Evolutionary conservation across 2,113 vertebrate species (phyloP), one percentile per base, ranked within the genome.

Genomic region (Pseudonaja textilis): DNA sequence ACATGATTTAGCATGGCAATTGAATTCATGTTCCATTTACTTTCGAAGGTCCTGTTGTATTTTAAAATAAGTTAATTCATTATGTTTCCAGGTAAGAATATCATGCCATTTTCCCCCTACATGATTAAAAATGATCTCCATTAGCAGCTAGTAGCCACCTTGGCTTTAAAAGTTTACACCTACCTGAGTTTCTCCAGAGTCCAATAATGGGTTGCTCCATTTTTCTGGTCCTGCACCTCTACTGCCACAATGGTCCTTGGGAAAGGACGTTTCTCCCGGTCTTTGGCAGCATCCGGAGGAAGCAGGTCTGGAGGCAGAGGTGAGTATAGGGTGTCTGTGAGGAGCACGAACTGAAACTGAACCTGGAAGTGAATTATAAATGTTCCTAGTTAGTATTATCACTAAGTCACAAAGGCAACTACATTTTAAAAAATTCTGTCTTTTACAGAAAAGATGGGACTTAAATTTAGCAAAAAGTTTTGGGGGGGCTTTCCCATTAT

Each of bases 311-410:
- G 98, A 12, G 99, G 98, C 85, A 99, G 98, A 0, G 99, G 99
- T 0, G 99, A 99, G 97, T 99, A 99, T 12, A 99, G 97, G 0
- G 99, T 99, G 97, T 99, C 99, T 0, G 99, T 99, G 94, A 99
- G 98, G 93, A 99, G 98, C 87, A 99, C 98, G 0, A 99, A 99
- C 98, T 99, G 99, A 97, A 99, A 99, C 98, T 99, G 99, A n/a
- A 99, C 99, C 99, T 99, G 96, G 34, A 6, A 89, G 50, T 18
- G 1, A 39, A 39, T 0, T 90, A 45, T 26, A 5, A 54, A 26
- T 56, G 25, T 56, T 56, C 23, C 23, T 42, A 5, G 9, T 87
- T 87, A 93, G 47, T 22, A 85, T 52, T 87, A 23, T 86, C 56
- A 87, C 34, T 14, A 29, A 64, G 26, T 74, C 69, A 74, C n/a